These are phyloP conservation scores for Anodontia alba DNA, from an alignment of 2,888 invertebrate species.

Conservation along the genomic window DNA sequence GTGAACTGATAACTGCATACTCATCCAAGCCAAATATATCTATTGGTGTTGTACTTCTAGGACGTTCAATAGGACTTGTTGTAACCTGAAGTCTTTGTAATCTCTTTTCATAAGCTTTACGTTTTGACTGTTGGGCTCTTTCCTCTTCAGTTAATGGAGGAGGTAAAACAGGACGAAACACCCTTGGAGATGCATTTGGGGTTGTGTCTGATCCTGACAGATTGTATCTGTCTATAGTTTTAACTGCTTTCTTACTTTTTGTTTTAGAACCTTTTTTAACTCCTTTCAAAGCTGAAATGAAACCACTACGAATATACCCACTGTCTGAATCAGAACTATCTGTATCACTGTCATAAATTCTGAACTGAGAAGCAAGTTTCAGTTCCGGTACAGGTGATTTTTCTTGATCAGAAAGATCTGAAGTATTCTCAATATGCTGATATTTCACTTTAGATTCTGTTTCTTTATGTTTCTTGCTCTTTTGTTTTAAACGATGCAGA, in stretches of 20 bases:
- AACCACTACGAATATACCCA: constrained; percentile 66
- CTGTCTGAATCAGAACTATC: constrained; percentile 68
- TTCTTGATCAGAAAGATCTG: constrained; percentile 60
- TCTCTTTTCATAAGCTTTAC: constrained; percentile 78
- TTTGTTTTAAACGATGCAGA: constrained; percentile 43
- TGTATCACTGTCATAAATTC: constrained; percentile 45
- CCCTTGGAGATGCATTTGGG: constrained; percentile 70
- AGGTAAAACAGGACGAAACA: constrained; percentile 54
- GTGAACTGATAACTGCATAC: constrained; percentile 76
- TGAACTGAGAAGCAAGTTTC: constrained; percentile 22
- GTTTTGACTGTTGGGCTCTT: constrained; percentile 69
- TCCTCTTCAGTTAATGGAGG: constrained; percentile 63
- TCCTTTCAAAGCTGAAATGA: constrained; percentile 47
- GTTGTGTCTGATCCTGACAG: constrained; percentile 61
- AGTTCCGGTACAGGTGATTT: constrained; percentile 34
- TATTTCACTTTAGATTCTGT: constrained; percentile 55
- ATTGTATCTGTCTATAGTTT: constrained; percentile 3
- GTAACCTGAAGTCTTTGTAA: constrained; percentile 79
- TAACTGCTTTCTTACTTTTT: background rate
- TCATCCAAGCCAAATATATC: constrained; percentile 79
- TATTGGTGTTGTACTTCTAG: constrained; percentile 79
- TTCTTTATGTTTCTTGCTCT: constrained; percentile 54
- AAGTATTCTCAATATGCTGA: constrained; percentile 51
- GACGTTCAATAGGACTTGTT: constrained; percentile 77
- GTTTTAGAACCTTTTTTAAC: background rate